Evolutionary conservation across 2,797 vertebrate genomes (phyloP), one percentile per base, ranked within the genome.

Genomic region (Alca torda): DNA sequence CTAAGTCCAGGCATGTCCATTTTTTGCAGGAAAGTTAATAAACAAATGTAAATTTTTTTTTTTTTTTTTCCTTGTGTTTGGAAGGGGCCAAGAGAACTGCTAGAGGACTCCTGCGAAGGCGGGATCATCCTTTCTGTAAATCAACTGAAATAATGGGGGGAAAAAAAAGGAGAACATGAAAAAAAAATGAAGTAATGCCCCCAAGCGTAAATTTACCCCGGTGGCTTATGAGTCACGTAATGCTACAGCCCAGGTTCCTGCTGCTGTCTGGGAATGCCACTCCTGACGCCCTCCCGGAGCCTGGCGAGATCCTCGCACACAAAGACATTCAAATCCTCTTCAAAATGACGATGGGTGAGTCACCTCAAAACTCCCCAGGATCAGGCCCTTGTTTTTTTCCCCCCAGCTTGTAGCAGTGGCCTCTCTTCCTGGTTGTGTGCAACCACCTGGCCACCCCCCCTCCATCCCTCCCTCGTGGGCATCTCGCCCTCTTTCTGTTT

Each of bases 41-140:
- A 74, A 83, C 1, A 0, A 75, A n/a, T 1, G 1, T 51, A 46
- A 64, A 18, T 0, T 0, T 5, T 16, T 53, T n/a, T 59, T 89
- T 59, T 37, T 37, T 37, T 37, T 13, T 33, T 33, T 56, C 19
- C 41, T 57, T 67, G 8, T 12, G 5, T 68, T 82, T 90, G 54
- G 30, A 79, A 76, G 46, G 19, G 31, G 46, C 60, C 23, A 37
- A 70, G 64, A 63, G 17, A 37, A 11, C 23, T 46, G 37, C 69
- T 69, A 30, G 75, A 63, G 31, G 13, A 53, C 43, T 67, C 10
- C 51, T 79, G 37, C 1, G 1, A 64, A 64, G 63, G 59, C 41
- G 43, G 64, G 39, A 61, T 91, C 31, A 64, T 31, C n/a, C 18
- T 43, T 84, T 85, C 20, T 26, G 35, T 81, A 86, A 77, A 11